These are phyloP conservation scores for Archegozetes longisetosus DNA, from an alignment of 1,140 invertebrate species.

Conservation along the genomic window DNA sequence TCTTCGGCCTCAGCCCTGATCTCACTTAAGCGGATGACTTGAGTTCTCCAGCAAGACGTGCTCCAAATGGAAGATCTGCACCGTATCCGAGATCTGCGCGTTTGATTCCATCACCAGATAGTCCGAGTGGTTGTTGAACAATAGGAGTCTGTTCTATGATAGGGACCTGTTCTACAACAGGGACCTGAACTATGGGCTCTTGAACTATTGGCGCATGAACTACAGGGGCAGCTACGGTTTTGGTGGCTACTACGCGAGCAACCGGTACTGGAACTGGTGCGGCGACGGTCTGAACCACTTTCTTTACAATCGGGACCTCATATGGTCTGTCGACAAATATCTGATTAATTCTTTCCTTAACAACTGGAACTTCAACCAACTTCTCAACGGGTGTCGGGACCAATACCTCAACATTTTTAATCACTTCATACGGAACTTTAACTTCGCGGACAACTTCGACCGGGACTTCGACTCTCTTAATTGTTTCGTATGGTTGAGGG, in stretches of 20 bases:
- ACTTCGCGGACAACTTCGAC: slow-evolving; percentile 1
- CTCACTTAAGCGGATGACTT: too few species aligned
- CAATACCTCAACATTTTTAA: background rate
- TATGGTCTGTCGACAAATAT: slow-evolving; percentile 10
- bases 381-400: slow-evolving; percentile 4
- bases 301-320: slow-evolving; percentile 7
- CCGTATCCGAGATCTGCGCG: background rate
- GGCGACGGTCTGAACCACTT: background rate
- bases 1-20: too few species aligned
- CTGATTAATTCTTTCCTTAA: slow-evolving; percentile 6
- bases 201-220: too few species aligned
- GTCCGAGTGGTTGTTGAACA: background rate
- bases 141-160: background rate
- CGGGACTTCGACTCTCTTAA: background rate
- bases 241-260: background rate
- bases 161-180: background rate
- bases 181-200: background rate
- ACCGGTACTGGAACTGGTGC: background rate
- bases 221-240: background rate
- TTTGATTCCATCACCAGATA: background rate
- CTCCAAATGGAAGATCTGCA: too few species aligned
- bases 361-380: slow-evolving; percentile 5
- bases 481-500: background rate
- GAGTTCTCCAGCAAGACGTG: too few species aligned
- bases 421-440: background rate